Base-by-base conservation (phyloP, 1,140 invertebrate genomes). In the Trichogramma pretiosum region DNA sequence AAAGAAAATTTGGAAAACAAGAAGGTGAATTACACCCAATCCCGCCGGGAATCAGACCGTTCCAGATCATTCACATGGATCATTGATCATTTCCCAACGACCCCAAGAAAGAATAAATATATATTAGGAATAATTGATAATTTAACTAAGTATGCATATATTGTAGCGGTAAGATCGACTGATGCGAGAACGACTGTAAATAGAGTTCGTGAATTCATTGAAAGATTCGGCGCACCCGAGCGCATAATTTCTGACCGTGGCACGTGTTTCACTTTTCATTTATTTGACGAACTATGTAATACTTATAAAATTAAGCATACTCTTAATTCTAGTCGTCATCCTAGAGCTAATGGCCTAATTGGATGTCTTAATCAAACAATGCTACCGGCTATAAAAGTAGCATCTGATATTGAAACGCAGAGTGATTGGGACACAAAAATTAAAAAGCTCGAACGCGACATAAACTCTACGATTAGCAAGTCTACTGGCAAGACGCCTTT, bases 401-500 rank as follows among this genome's bases (percentile, higher is more conserved):
- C 13, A 11, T 36, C 34, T 17, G 13, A 1, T n/a, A 13, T 17
- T 13, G 10, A 11, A 4, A 35, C 40, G 1, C 24, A 42, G n/a
- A 30, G 26, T 8, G 13, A 37, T 39, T 52, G 46, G 48, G 52
- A 54, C 35, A 10, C 9, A 0, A 16, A 42, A 17, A 14, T 54
- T 7, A 30, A 19, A 1, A 30, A 26, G 24, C 17, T 56, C 5
- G 49, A 51, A 35, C 30, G 55, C 3, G 30, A 54, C 34, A 11
- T 56, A 11, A 56, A 56, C 39, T 28, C 18, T 4, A 38, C 42
- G 11, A 36, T 48, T 2, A 52, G 38, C 14, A 52, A 52, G 35
- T 39, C 55, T 0, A 54, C 55, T 0, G 44, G 47, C 3, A 36
- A 40, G 30, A 28, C 44, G 2, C 46, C 55, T 0, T 54, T 50